A percentile compares a stretch with the other conserved stretches of the same genome.
Evolutionary conservation across 92 coral and sea anemone species (phyloP).

Genomic region (Heteractis magnifica): DNA sequence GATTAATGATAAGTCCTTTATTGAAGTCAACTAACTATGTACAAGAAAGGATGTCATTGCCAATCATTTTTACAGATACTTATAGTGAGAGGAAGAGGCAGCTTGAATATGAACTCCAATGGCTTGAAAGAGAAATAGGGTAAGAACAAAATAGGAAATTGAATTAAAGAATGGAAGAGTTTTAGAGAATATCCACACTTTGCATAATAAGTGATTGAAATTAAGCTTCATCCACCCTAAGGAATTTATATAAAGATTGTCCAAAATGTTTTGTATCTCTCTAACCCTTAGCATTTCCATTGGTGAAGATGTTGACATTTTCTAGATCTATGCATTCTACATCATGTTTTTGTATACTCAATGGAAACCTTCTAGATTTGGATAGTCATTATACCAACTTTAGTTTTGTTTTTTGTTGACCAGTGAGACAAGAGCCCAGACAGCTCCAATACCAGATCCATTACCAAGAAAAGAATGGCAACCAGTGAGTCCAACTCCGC

Average conservation of each 20-base stretch:
- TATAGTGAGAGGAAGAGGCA: conserved; percentile 70
- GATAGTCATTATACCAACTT: no score
- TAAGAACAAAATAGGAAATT: neutral
- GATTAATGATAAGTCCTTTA: neutral
- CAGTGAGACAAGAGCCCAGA: conserved; percentile 79
- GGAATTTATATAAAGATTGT: no score
- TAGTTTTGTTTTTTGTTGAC: neutral
- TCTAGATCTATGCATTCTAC: no score
- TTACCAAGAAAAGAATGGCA: conserved; percentile 91
- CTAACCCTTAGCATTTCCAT: no score
- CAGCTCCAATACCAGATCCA: conserved; percentile 77
- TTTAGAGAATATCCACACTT: no score
- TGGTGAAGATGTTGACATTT: no score
- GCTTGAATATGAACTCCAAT: conserved; percentile 66
- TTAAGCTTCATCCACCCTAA: no score
- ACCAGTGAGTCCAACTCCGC: conserved; percentile 55
- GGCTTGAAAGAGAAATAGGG: conserved; percentile 72
- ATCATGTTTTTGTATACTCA: no score
- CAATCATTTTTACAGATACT: conserved; percentile 43
- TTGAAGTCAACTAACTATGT: neutral
- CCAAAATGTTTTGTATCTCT: no score
- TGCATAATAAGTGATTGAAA: no score
- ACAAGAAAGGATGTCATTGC: neutral
- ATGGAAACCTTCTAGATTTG: no score
- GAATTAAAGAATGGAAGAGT: neutral